Percentiles rank a stretch among this genome's conserved stretches.
Conservation (phyloP, 2,888 invertebrate species). For the Papilio elwesi region DNA sequence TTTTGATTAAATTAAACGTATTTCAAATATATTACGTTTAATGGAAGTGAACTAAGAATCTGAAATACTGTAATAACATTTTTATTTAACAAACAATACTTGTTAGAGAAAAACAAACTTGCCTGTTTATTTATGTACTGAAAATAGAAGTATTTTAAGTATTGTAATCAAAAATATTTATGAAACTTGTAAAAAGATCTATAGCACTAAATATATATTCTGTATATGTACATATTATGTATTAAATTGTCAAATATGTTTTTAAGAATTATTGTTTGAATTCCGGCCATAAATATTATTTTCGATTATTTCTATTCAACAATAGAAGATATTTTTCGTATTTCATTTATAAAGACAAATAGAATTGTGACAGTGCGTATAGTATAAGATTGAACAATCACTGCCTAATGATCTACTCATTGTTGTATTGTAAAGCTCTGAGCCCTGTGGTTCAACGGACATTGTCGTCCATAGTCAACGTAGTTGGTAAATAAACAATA, state of each 20-base stretch:
- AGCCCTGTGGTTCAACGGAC: slow-evolving; percentile 60
- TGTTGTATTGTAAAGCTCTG: slow-evolving; percentile 52
- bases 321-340: no score
- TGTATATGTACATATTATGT: no score
- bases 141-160: not conserved
- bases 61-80: not conserved
- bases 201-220: not conserved
- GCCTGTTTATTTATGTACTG: slow-evolving; percentile 10
- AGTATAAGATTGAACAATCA: slow-evolving; percentile 58
- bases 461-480: slow-evolving; percentile 72
- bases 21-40: not conserved
- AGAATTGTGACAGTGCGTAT: slow-evolving; percentile 34
- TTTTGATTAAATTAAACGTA: not conserved
- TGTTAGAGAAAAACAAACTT: not conserved
- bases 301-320: no score
- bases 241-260: no score
- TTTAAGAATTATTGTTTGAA: no score
- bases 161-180: slow-evolving; percentile 6
- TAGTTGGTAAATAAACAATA: slow-evolving; percentile 68
- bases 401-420: slow-evolving; percentile 67
- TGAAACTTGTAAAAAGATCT: not conserved
- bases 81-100: not conserved
- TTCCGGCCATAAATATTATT: no score
- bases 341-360: no score
- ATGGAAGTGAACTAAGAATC: not conserved